Conservation (phyloP, 2,113 vertebrate genomes). For the Ophiodon elongatus region DNA sequence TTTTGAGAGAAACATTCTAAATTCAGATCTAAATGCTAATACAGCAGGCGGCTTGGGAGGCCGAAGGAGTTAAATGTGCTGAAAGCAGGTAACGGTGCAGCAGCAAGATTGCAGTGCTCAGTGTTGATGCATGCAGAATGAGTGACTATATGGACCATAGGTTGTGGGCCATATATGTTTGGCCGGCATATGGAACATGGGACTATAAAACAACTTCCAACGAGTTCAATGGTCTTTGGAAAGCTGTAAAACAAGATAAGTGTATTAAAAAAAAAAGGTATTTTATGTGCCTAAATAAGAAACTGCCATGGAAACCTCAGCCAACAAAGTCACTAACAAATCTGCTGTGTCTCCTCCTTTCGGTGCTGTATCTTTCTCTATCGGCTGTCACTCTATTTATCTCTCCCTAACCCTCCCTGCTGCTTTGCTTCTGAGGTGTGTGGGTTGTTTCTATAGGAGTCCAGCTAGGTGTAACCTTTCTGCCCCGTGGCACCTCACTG, state of each 20-base stretch:
- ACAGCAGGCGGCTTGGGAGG: background rate
- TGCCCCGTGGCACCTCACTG: slow-evolving; percentile 68
- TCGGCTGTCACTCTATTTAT: slow-evolving; percentile 15
- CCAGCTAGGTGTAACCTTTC: slow-evolving; percentile 76
- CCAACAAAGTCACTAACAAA: background rate
- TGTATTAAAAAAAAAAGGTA: background rate
- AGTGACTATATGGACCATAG: background rate
- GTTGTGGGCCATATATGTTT: background rate
- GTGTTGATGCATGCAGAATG: slow-evolving; percentile 16
- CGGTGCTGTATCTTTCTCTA: slow-evolving; percentile 11
- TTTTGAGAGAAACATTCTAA: slow-evolving; percentile 16
- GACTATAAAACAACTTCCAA: background rate
- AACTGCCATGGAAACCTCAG: background rate
- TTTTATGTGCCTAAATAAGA: background rate
- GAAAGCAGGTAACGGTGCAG: background rate
- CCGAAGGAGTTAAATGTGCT: slow-evolving; percentile 9
- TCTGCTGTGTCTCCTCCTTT: background rate
- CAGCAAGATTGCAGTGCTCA: slow-evolving; percentile 5
- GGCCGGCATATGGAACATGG: background rate
- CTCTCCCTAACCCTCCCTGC: background rate
- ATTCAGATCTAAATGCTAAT: slow-evolving; percentile 55
- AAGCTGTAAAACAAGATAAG: background rate
- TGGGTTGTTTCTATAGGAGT: slow-evolving; percentile 62
- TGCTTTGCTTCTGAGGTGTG: slow-evolving; percentile 26
- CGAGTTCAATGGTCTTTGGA: background rate